Evolutionary conservation across 1,140 invertebrate species (phyloP), one percentile per base, ranked within the genome.

Genomic region (Brachionus koreanus): DNA sequence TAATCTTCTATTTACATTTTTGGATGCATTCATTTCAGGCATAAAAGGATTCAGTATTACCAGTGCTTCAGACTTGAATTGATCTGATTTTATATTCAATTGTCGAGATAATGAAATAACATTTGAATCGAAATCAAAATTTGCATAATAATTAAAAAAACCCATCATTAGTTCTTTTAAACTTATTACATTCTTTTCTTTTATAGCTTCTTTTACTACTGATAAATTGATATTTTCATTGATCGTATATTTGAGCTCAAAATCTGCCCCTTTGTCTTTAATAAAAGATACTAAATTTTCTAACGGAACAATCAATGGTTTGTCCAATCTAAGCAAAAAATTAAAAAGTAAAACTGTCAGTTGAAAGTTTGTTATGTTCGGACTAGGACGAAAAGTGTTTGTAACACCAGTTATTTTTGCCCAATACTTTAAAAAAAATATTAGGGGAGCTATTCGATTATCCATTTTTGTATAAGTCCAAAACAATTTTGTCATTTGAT

Each of bases 391-490:
- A 2, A 61, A 25, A 12, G n/a, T 37, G 49, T 79, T 65, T 19
- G 76, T 79, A 7, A 79, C 39, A 65, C 33, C 39, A 12, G 49
- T 39, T 10, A 79, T 25, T 9, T 79, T 43, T 5, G 76, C 76
- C 76, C 76, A 79, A 37, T 57, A 79, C 39, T 79, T 79, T 23
- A 79, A 61, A 42, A 79, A 79, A 79, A 79, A 79, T 19, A 79
- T 61, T 13, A 79, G 57, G 2, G 46, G 76, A 42, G 76, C 76
- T n/a, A 79, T 13, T 35, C 76, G 49, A 65, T 19, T 39, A 13
- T 79, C 76, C 46, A 61, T 33, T 79, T 79, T 13, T 7, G 16
- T 79, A 61, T 61, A 79, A 4, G 76, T 79, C 76, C 76, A 79
- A 37, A 79, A 65, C n/a, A 79, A 19, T 42, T 79, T 79, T 16